Conservation (phyloP, 2,888 invertebrate genomes). For the Hydropsyche betteni region DNA sequence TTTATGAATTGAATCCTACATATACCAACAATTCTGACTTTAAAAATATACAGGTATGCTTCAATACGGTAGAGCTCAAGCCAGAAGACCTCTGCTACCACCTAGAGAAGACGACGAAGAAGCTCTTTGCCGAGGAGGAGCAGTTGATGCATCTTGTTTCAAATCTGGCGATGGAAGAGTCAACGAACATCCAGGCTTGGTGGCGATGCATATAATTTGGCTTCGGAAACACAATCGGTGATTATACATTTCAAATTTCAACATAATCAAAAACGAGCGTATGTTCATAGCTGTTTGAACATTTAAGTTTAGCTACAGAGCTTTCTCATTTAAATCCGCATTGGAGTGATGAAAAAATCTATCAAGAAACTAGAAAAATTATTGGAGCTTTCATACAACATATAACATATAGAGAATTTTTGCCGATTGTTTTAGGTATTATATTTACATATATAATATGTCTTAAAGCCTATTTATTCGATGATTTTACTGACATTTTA, state of each 20-base stretch:
- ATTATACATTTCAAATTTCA: slow-evolving; percentile 8
- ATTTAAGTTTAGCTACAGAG: slow-evolving; percentile 73
- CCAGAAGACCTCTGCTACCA: slow-evolving; percentile 68
- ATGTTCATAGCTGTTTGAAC: neutral
- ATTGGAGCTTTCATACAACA: slow-evolving; percentile 85
- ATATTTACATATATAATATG: slow-evolving; percentile 7
- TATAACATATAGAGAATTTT: slow-evolving; percentile 83
- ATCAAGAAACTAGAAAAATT: slow-evolving; percentile 85
- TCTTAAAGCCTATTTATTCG: neutral
- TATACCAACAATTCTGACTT: slow-evolving; percentile 14
- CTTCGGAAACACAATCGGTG: slow-evolving; percentile 76
- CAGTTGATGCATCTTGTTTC: slow-evolving; percentile 78
- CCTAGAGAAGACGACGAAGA: slow-evolving; percentile 64
- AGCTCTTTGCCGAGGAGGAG: slow-evolving; percentile 76
- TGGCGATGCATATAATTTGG: slow-evolving; percentile 79
- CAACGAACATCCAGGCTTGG: slow-evolving; percentile 83
- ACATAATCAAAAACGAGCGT: too few relatives aligned
- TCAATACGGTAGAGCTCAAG: slow-evolving; percentile 73
- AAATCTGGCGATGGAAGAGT: slow-evolving; percentile 81
- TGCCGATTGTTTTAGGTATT: slow-evolving; percentile 79
- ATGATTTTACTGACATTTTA: slow-evolving; percentile 21
- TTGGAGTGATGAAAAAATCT: slow-evolving; percentile 89
- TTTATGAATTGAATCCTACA: neutral
- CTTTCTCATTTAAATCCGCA: slow-evolving; percentile 79
- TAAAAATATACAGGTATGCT: slow-evolving; percentile 59